A percentile compares a stretch with the other conserved stretches of the same genome.
These are phyloP conservation scores for Anas platyrhynchos DNA, from an alignment of 2,113 vertebrate species.

Conservation along the genomic window DNA sequence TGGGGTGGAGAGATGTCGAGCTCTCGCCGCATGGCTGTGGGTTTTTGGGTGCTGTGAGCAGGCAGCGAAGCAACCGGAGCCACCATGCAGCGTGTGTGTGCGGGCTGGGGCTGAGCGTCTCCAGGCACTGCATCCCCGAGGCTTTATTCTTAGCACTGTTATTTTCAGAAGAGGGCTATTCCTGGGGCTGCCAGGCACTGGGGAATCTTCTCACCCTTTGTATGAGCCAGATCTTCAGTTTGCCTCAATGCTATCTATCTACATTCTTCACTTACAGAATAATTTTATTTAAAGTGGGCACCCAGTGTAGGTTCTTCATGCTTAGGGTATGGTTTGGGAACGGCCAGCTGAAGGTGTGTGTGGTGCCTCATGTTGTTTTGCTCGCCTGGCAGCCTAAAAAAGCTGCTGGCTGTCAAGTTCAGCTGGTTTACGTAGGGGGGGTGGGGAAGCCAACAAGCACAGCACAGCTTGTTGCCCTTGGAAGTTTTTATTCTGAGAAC, in stretches of 20 bases:
- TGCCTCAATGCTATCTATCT: neutral
- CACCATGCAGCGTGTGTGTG: accelerated
- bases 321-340: neutral
- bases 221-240: neutral
- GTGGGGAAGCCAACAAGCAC: neutral
- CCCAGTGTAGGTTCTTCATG: accelerated
- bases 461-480: accelerated
- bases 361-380: neutral
- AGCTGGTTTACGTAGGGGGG: accelerated
- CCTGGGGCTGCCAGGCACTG: neutral
- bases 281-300: no score
- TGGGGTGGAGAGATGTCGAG: neutral
- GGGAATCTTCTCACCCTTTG: neutral
- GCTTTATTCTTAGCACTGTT: neutral
- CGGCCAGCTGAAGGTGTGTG: neutral
- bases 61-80: neutral
- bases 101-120: accelerated
- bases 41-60: accelerated
- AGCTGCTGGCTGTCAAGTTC: neutral
- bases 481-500: neutral
- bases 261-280: neutral
- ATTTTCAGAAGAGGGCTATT: neutral
- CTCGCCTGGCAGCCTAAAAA: neutral
- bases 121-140: neutral
- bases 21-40: accelerated